Percentiles rank a stretch among this genome's conserved stretches.
Evolutionary conservation across 2,797 vertebrate genomes (phyloP).

Genomic region (Molothrus aeneus): DNA sequence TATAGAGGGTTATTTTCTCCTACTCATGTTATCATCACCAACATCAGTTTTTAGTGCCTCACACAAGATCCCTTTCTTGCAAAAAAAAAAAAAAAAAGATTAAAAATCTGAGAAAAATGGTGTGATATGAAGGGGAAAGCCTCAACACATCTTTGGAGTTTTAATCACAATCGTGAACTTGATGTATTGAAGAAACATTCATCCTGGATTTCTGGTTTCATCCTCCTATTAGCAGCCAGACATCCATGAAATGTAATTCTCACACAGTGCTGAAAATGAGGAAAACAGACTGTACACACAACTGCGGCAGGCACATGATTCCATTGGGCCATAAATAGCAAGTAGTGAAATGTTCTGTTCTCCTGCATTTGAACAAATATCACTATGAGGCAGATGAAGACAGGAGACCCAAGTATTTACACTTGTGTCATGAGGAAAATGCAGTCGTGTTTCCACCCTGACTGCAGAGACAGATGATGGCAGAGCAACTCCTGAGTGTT

Average conservation of each 20-base stretch:
- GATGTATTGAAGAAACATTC: neutral
- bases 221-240: slow-evolving; percentile 25
- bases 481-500: neutral
- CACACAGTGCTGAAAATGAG: neutral
- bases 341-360: slow-evolving; percentile 34
- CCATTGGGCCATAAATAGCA: slow-evolving; percentile 16
- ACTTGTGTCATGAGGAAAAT: neutral
- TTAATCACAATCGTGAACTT: neutral
- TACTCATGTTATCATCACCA: neutral
- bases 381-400: neutral
- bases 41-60: neutral
- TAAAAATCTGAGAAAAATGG: neutral
- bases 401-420: neutral
- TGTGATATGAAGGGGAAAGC: neutral
- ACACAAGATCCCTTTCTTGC: neutral
- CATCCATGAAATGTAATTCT: slow-evolving; percentile 12
- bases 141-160: neutral
- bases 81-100: neutral
- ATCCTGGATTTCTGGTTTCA: slow-evolving; percentile 15
- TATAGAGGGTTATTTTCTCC: neutral
- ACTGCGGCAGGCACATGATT: neutral
- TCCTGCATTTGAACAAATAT: slow-evolving; percentile 1
- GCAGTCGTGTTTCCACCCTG: neutral
- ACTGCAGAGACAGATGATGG: neutral
- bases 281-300: neutral